A percentile compares a stretch with the other conserved stretches of the same genome.
Evolutionary conservation across 2,113 vertebrate species (phyloP).

Genomic region (Origma solitaria): DNA sequence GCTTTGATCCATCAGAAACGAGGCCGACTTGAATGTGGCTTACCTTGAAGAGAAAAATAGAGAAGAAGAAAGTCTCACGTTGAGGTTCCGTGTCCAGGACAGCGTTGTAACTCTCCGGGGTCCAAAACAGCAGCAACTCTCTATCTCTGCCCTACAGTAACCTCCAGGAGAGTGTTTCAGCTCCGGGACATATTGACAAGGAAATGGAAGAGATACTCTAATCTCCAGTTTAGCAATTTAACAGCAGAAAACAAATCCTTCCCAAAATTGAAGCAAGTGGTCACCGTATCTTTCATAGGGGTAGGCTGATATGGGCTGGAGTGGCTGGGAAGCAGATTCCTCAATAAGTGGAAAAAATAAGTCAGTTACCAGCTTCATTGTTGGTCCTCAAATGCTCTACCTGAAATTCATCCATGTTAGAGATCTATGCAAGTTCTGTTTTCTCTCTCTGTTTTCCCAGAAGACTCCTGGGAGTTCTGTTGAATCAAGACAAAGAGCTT

Average conservation of each 20-base stretch:
- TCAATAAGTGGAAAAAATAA: not conserved
- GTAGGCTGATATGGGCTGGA: not conserved
- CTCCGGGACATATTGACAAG: not conserved
- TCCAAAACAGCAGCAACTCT: not conserved
- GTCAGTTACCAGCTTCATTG: not conserved
- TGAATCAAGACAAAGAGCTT: not conserved
- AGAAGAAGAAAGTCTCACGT: not conserved
- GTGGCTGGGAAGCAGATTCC: not conserved
- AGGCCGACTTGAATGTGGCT: not conserved
- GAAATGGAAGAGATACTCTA: not conserved
- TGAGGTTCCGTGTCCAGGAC: not conserved
- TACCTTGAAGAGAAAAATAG: not conserved
- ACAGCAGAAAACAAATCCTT: not conserved
- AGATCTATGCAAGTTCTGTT: not conserved
- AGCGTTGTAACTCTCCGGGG: accelerated
- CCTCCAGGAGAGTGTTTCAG: not conserved
- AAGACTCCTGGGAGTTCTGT: not conserved
- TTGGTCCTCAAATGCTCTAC: not conserved
- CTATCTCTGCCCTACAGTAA: not conserved
- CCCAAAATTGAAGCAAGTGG: not conserved
- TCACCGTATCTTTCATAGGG: not conserved
- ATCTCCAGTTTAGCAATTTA: not conserved
- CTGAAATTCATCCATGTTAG: not conserved
- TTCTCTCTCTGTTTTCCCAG: not conserved
- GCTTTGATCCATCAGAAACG: not conserved